A percentile compares a stretch with the other conserved stretches of the same genome.
phyloP scores from a whole-genome alignment of 2,888 invertebrate genomes.

The Clepsis dumicolana region DNA sequence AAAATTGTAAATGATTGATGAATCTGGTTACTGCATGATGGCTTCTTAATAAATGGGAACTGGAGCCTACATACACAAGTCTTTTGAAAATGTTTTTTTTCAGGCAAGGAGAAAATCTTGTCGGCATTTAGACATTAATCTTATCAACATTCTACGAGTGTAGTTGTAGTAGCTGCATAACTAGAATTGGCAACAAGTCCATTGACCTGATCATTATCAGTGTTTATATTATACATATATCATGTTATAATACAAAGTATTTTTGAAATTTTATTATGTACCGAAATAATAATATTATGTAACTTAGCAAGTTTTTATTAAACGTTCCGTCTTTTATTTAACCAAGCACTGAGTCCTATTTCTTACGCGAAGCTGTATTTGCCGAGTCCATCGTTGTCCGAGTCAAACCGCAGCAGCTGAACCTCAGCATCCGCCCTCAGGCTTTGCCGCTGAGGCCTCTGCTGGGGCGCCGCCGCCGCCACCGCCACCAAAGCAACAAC shows the following conservation, averaged over 20 bases:
- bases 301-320: too few relatives aligned
- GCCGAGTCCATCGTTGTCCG: conserved; percentile 74
- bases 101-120: too few relatives aligned
- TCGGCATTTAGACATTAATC: too few relatives aligned
- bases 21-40: not conserved
- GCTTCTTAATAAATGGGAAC: not conserved
- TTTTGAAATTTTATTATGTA: too few relatives aligned
- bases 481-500: conserved; percentile 69
- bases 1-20: not conserved
- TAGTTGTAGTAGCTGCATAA: too few relatives aligned
- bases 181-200: too few relatives aligned
- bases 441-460: conserved; percentile 45
- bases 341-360: conserved; percentile 11
- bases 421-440: conserved; percentile 54
- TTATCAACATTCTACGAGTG: too few relatives aligned
- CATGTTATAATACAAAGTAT: too few relatives aligned
- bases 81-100: too few relatives aligned
- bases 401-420: conserved; percentile 66
- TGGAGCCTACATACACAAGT: not conserved
- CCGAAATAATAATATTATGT: too few relatives aligned
- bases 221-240: too few relatives aligned
- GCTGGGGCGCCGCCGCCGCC: conserved; percentile 67
- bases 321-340: not conserved
- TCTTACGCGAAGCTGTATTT: conserved; percentile 70
- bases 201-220: too few relatives aligned